These are phyloP conservation scores for Acanthurus lineatus DNA, from an alignment of 2,797 vertebrate species.

Conservation along the genomic window DNA sequence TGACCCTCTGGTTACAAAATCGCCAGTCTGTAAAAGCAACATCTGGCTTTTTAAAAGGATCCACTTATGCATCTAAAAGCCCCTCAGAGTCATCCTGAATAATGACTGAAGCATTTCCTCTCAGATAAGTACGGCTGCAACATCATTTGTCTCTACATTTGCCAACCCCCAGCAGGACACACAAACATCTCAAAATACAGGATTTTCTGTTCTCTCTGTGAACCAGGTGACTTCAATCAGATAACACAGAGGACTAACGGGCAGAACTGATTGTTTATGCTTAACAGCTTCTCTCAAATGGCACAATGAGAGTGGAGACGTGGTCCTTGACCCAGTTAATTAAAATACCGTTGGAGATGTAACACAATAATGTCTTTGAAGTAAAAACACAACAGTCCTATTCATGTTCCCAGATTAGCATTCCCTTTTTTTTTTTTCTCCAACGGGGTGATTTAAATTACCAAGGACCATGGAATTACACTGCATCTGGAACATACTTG, in stretches of 20 bases:
- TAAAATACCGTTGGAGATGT: constrained; percentile 70
- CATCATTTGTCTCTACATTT: constrained; percentile 40
- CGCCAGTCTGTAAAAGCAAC: constrained; percentile 34
- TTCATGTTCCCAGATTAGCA: constrained; percentile 71
- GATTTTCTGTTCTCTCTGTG: constrained; percentile 21
- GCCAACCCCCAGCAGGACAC: constrained; percentile 23
- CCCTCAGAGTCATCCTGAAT: constrained; percentile 36
- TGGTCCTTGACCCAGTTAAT: constrained; percentile 84
- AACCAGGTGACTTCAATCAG: constrained; percentile 57
- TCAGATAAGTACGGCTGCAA: constrained; percentile 16
- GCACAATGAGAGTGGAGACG: constrained; percentile 62
- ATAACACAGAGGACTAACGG: constrained; percentile 40
- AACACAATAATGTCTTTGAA: constrained; percentile 80
- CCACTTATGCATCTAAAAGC: constrained; percentile 41
- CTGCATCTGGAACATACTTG: constrained; percentile 21
- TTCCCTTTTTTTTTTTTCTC: constrained; percentile 51
- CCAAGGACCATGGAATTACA: constrained; percentile 36
- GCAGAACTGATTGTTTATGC: constrained; percentile 66
- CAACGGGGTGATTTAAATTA: constrained; percentile 58
- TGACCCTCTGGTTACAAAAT: constrained; percentile 31
- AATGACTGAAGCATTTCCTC: constrained; percentile 28
- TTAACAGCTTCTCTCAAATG: constrained; percentile 58
- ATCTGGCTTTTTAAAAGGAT: constrained; percentile 64
- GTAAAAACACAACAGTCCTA: constrained; percentile 70
- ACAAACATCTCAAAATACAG: neutral